These are phyloP conservation scores for Tricholauxania praeusta DNA, from an alignment of 2,888 invertebrate genomes.

Conservation along the genomic window DNA sequence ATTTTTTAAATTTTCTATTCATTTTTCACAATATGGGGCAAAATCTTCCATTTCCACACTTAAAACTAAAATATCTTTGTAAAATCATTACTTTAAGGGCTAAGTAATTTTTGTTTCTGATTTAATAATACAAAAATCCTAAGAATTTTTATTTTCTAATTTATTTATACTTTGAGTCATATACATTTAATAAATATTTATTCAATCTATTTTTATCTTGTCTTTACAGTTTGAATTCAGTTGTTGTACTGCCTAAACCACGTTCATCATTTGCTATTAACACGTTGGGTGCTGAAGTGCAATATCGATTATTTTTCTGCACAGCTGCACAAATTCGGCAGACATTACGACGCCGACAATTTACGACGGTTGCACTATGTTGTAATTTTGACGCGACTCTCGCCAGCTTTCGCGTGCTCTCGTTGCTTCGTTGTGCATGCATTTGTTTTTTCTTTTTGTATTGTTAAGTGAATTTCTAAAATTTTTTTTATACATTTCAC, in stretches of 20 bases:
- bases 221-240: background rate
- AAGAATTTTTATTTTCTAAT: too few relatives aligned
- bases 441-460: conserved; percentile 6
- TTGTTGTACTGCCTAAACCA: too few relatives aligned
- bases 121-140: too few relatives aligned
- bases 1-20: too few relatives aligned
- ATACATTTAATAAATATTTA: background rate
- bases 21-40: too few relatives aligned
- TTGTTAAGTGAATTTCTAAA: background rate
- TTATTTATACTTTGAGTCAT: too few relatives aligned
- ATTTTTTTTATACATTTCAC: conserved; percentile 17
- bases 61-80: too few relatives aligned
- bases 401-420: conserved; percentile 28
- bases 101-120: too few relatives aligned
- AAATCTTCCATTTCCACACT: too few relatives aligned
- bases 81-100: too few relatives aligned
- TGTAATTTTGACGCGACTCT: conserved; percentile 20
- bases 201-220: background rate
- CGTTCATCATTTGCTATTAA: background rate
- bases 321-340: conserved; percentile 37
- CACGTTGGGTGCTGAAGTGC: conserved; percentile 14
- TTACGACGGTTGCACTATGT: background rate
- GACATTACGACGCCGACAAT: conserved; percentile 7
- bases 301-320: conserved; percentile 34
- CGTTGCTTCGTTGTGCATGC: conserved; percentile 16